Evolutionary conservation across 2,797 vertebrate species (phyloP).

Genomic region (Esox lucius): DNA sequence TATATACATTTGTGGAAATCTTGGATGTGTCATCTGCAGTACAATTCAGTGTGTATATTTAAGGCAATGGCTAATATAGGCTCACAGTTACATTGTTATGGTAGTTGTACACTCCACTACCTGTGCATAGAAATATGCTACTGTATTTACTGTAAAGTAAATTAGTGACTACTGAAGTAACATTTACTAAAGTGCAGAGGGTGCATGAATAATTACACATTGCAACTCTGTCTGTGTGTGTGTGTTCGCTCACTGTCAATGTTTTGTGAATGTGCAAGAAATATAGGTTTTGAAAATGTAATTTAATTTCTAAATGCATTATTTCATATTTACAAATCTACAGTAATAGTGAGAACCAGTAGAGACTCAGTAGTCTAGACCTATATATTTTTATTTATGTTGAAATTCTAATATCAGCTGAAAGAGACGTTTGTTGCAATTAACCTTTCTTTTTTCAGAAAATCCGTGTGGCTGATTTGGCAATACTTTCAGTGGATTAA

Average conservation of each 20-base stretch:
- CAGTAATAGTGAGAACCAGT: constrained; percentile 30
- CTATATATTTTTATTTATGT: not conserved
- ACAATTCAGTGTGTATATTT: constrained; percentile 60
- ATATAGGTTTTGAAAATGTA: constrained; percentile 48
- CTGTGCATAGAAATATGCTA: constrained; percentile 5
- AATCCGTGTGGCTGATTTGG: constrained; percentile 11
- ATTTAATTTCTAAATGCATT: constrained; percentile 57
- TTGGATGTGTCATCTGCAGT: constrained; percentile 48
- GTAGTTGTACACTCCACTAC: not conserved
- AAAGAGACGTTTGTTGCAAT: constrained; percentile 1
- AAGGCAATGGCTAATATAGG: constrained; percentile 64
- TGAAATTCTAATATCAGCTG: not conserved
- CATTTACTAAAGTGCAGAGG: constrained; percentile 68
- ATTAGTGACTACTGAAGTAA: constrained; percentile 39
- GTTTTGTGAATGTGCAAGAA: constrained; percentile 45
- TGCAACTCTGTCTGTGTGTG: constrained; percentile 26
- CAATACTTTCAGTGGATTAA: not conserved
- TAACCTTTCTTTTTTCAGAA: not conserved
- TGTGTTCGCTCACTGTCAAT: constrained; percentile 1
- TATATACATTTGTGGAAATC: constrained; percentile 52
- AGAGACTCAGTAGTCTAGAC: constrained; percentile 4
- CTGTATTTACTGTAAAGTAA: constrained; percentile 34
- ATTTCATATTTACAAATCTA: constrained; percentile 60
- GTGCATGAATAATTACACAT: constrained; percentile 57
- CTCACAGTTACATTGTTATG: constrained; percentile 63